Evolutionary conservation across 1,140 invertebrate genomes (phyloP).

Genomic region (Musca domestica): DNA sequence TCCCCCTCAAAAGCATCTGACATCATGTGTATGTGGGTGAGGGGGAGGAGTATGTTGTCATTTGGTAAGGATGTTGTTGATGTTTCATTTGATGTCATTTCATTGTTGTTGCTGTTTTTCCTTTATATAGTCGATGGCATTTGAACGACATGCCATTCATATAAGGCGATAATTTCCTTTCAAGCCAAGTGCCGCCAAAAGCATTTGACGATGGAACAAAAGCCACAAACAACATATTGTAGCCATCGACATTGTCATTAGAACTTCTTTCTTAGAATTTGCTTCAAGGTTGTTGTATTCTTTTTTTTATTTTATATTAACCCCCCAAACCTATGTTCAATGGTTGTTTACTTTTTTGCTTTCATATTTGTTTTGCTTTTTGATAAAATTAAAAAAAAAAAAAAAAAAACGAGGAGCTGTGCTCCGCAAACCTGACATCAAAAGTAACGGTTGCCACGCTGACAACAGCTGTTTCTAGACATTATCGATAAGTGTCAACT

Average conservation of each 20-base stretch:
- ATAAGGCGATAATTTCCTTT: constrained; percentile 15
- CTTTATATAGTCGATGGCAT: no score
- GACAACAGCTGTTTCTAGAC: constrained; percentile 9
- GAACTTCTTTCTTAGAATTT: not conserved
- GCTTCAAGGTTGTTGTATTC: not conserved
- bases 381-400: not conserved
- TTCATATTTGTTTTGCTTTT: not conserved
- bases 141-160: not conserved
- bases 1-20: no score
- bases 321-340: not conserved
- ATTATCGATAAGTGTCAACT: constrained; percentile 22
- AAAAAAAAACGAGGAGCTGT: not conserved
- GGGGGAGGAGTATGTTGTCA: no score
- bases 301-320: not conserved
- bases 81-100: no score
- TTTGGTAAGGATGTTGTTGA: no score
- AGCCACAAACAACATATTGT: constrained; percentile 3
- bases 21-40: no score
- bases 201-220: no score
- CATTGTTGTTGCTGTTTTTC: no score
- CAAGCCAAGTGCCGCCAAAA: not conserved
- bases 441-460: not conserved
- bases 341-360: not conserved
- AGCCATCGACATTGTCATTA: constrained; percentile 3
- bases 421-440: not conserved